phyloP scores from a whole-genome alignment of 2,888 invertebrate genomes.

The Arrhopalites spinosus region DNA sequence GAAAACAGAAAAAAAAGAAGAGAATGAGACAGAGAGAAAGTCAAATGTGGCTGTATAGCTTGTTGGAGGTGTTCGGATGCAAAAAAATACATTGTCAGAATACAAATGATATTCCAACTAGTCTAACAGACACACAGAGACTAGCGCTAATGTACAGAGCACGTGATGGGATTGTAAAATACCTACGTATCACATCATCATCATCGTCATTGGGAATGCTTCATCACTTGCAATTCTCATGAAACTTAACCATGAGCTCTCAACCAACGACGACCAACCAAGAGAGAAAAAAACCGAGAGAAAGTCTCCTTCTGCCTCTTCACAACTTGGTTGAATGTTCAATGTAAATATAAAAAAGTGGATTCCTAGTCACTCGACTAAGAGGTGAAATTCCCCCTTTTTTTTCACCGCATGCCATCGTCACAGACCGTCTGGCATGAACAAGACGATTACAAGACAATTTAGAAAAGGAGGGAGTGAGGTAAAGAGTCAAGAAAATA shows the following conservation, averaged over 20 bases:
- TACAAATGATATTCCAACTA: slow-evolving; percentile 47
- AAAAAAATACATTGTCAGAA: slow-evolving; percentile 52
- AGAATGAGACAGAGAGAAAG: slow-evolving; percentile 35
- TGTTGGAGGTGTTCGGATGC: slow-evolving; percentile 40
- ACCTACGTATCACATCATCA: slow-evolving; percentile 33
- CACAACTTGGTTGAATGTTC: no score
- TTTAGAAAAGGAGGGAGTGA: background rate
- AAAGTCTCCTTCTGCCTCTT: no score
- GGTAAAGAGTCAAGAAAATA: background rate
- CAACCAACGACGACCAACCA: slow-evolving; percentile 27
- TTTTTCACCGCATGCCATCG: no score
- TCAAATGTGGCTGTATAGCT: slow-evolving; percentile 35
- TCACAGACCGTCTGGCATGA: slow-evolving; percentile 1
- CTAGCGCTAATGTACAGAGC: slow-evolving; percentile 30
- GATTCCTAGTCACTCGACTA: no score
- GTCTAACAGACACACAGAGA: slow-evolving; percentile 5
- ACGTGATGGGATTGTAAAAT: slow-evolving; percentile 40
- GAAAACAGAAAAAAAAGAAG: slow-evolving; percentile 5
- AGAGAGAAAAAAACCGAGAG: no score
- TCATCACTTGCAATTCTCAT: slow-evolving; percentile 39
- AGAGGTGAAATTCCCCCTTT: no score
- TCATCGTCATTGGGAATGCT: slow-evolving; percentile 28
- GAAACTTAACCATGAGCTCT: slow-evolving; percentile 39
- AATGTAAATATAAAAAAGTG: no score
- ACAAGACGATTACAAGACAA: slow-evolving; percentile 5